These are phyloP conservation scores for Drosophila kikkawai DNA, from an alignment of 1,140 invertebrate species.

Conservation along the genomic window DNA sequence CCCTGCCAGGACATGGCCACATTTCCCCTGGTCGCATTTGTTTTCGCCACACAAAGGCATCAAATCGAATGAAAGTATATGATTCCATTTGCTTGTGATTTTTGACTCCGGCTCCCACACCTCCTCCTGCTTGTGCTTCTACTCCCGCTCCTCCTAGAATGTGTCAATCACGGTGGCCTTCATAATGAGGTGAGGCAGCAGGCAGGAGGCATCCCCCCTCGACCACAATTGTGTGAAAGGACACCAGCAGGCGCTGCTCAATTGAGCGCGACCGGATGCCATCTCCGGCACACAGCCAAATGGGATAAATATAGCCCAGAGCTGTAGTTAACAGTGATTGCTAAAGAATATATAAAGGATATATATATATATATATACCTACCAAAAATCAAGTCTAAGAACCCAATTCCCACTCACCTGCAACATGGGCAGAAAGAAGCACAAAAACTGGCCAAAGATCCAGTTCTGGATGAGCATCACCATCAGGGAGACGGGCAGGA, in stretches of 20 bases:
- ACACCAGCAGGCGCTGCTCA: slow-evolving; percentile 26
- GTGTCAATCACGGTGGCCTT: slow-evolving; percentile 67
- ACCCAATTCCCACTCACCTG: slow-evolving; percentile 86
- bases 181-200: slow-evolving; percentile 44
- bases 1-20: background rate
- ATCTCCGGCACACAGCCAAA: slow-evolving; percentile 12
- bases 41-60: slow-evolving; percentile 42
- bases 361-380: background rate
- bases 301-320: slow-evolving; percentile 34
- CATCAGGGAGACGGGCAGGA: slow-evolving; percentile 89
- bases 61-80: slow-evolving; percentile 55
- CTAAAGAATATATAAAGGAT: background rate
- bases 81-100: slow-evolving; percentile 53
- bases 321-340: slow-evolving; percentile 37
- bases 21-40: slow-evolving; percentile 20
- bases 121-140: background rate
- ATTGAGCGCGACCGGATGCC: slow-evolving; percentile 37
- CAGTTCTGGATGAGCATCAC: slow-evolving; percentile 90
- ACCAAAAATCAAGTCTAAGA: background rate
- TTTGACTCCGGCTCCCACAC: slow-evolving; percentile 19
- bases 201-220: background rate
- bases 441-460: slow-evolving; percentile 91
- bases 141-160: background rate
- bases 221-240: slow-evolving; percentile 3
- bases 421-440: slow-evolving; percentile 91